Conservation (phyloP, 2,113 vertebrate species). For the Callithrix jacchus region DNA sequence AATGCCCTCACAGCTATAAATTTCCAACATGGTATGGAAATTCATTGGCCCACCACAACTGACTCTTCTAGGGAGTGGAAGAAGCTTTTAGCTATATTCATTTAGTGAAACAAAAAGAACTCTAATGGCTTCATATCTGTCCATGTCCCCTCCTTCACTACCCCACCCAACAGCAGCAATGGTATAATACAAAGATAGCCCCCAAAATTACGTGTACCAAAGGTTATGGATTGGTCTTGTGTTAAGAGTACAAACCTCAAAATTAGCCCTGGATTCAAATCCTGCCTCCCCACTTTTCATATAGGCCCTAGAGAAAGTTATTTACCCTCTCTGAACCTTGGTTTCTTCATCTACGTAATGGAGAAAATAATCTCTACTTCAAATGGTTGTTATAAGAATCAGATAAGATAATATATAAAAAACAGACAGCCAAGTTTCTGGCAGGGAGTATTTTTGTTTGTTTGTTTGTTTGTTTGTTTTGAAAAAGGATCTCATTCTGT, state of each 20-base stretch:
- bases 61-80: background rate
- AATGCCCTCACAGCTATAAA: constrained; percentile 27
- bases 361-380: background rate
- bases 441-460: background rate
- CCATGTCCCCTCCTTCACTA: background rate
- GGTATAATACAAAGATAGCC: background rate
- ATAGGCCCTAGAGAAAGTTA: background rate
- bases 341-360: background rate
- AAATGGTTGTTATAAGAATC: background rate
- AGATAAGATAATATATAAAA: background rate
- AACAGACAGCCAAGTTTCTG: background rate
- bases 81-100: background rate
- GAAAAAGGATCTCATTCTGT: too few species aligned
- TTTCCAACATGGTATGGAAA: constrained; percentile 19
- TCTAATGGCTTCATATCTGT: background rate
- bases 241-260: background rate
- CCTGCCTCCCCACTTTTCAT: background rate
- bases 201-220: background rate
- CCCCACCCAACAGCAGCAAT: background rate
- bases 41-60: background rate
- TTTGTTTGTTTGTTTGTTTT: too few species aligned
- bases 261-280: constrained; percentile 1
- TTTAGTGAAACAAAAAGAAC: background rate
- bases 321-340: background rate
- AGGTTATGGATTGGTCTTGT: background rate